Conservation (phyloP, 1,140 invertebrate species). For the Dermatophagoides farinae region DNA sequence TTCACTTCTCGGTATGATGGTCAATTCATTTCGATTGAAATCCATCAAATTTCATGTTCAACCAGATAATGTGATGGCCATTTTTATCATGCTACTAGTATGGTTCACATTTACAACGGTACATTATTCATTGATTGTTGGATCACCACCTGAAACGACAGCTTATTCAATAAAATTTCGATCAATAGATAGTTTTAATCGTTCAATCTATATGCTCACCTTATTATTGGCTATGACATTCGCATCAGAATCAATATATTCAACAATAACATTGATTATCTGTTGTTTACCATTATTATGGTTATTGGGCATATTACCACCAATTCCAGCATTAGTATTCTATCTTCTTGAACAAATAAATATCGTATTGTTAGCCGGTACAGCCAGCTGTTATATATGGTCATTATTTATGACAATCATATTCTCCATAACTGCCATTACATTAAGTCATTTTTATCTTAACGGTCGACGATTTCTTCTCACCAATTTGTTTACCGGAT, state of each 20-base stretch:
- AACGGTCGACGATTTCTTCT: background rate
- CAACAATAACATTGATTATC: background rate
- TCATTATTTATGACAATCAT: conserved; percentile 19
- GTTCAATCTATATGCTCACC: conserved; percentile 19
- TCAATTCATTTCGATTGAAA: conserved; percentile 19
- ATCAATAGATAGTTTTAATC: background rate
- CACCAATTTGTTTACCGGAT: conserved; percentile 23
- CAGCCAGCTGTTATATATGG: conserved; percentile 23
- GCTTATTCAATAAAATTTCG: conserved; percentile 17
- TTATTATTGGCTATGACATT: conserved; percentile 28
- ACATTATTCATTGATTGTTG: conserved; percentile 26
- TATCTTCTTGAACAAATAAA: conserved; percentile 29
- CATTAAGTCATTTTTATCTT: background rate
- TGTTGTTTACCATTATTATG: conserved; percentile 26
- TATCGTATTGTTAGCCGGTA: conserved; percentile 27
- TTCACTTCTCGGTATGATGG: conserved; percentile 25
- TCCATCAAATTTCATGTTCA: conserved; percentile 20
- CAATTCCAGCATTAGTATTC: conserved; percentile 28
- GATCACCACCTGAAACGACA: conserved; percentile 26
- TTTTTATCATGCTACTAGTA: conserved; percentile 24
- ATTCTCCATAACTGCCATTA: conserved; percentile 1
- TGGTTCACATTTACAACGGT: conserved; percentile 26
- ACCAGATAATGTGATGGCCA: conserved; percentile 20
- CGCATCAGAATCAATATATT: background rate
- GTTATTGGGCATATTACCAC: conserved; percentile 28